Evolutionary conservation across 2,888 invertebrate species (phyloP), one percentile per base, ranked within the genome.

Genomic region (Aspidapion aeneum): DNA sequence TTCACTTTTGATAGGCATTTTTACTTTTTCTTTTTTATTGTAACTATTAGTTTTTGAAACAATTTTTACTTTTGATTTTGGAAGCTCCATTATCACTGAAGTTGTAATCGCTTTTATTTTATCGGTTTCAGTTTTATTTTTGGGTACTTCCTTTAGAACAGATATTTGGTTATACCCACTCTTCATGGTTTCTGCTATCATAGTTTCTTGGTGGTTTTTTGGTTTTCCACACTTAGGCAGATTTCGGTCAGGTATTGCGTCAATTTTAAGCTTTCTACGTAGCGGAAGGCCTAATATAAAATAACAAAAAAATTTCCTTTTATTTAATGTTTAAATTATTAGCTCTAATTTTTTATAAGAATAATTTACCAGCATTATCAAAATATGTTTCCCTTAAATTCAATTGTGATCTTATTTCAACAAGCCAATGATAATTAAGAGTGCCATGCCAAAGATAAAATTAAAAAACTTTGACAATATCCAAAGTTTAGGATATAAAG

Each of bases 211-310:
- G 3, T 35, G 35, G 3, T 12, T 21, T 54, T 55, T 64, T 52
- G 51, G 12, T 35, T 57, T 59, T n/a, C 18, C 19, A 17, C 9
- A 35, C 20, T 57, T 63, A 20, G 63, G 65, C 61, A 78, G 66
- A 62, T 75, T 74, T 62, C 57, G 60, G 64, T 78, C 74, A 3
- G 84, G 84, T 51, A 83, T 78, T 1, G 83, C 83, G 62, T 81
- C 82, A 59, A 77, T 73, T 68, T 80, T 79, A 67, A 84, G 73
- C 63, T 83, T 79, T 68, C 80, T 81, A 63, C 83, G 74, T 66
- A 81, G 78, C 63, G 83, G 83, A 66, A 84, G 75, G n/a, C 83
- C 66, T 66, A 21, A 5, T 9, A 56, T 56, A 17, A n/a, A n/a
- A 21, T 56, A 18, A 56, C 3, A 52, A n/a, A n/a, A 35, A 35